Evolutionary conservation across 2,797 vertebrate genomes (phyloP).

Genomic region (Oceanodroma leucorhoa): DNA sequence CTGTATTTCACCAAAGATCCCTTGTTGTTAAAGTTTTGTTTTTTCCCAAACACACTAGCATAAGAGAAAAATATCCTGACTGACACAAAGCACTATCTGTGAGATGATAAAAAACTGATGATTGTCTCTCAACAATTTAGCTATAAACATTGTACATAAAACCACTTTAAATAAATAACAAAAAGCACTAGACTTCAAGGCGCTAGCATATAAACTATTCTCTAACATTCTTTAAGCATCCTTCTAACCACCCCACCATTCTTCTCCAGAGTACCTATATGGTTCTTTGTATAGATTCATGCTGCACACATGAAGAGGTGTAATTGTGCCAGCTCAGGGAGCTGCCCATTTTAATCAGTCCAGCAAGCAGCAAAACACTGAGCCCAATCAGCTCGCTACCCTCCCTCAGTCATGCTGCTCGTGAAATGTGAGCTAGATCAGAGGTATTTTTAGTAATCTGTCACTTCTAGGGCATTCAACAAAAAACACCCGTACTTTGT

Average conservation of each 20-base stretch:
- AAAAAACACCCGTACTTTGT: not conserved
- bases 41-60: not conserved
- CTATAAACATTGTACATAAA: not conserved
- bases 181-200: not conserved
- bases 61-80: not conserved
- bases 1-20: not conserved
- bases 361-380: not conserved
- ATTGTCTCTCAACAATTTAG: not conserved
- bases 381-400: not conserved
- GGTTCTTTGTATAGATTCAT: not conserved
- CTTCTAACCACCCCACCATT: not conserved
- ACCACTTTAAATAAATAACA: not conserved
- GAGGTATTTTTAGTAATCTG: slow-evolving; percentile 39
- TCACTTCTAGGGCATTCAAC: not conserved
- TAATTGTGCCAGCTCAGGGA: not conserved
- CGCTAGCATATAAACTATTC: not conserved
- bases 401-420: not conserved
- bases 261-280: not conserved
- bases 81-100: not conserved
- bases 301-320: not conserved
- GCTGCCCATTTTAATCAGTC: not conserved
- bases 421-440: not conserved
- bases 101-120: not conserved
- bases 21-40: not conserved
- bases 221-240: not conserved